Percentiles rank a stretch among this genome's conserved stretches.
phyloP scores from a whole-genome alignment of 2,113 vertebrate species.

The Recurvirostra avosetta region DNA sequence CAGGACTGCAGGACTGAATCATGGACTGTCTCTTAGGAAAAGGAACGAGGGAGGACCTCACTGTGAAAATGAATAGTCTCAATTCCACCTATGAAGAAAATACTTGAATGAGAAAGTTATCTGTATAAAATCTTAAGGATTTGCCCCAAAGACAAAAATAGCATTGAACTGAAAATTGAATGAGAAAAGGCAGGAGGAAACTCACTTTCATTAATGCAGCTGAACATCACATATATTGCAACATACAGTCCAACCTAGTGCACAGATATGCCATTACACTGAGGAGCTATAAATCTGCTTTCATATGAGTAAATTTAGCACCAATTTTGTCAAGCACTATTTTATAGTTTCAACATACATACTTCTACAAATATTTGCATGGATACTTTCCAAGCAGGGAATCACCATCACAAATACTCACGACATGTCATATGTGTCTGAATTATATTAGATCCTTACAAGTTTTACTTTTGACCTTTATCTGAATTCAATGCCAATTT shows the following conservation, averaged over 20 bases:
- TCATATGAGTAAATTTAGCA: background rate
- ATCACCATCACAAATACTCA: background rate
- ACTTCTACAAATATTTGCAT: background rate
- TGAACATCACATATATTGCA: background rate
- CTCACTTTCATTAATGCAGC: background rate
- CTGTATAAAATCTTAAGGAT: background rate
- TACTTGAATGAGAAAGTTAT: background rate
- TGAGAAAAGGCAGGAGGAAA: background rate
- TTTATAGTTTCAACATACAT: background rate
- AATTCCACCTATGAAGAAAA: background rate
- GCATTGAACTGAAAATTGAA: background rate
- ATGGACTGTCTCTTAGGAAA: no score
- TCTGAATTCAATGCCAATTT: background rate
- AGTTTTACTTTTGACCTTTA: background rate
- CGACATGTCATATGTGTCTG: background rate
- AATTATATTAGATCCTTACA: background rate
- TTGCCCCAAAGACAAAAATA: background rate
- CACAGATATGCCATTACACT: background rate
- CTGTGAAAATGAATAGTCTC: background rate
- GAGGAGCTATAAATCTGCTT: background rate
- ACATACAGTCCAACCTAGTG: background rate
- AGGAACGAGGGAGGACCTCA: background rate
- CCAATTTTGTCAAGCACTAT: background rate
- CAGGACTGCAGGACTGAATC: background rate
- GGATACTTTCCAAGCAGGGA: background rate